A percentile compares a stretch with the other conserved stretches of the same genome.
phyloP scores from a whole-genome alignment of 2,888 invertebrate species.

The Theretra japonica region DNA sequence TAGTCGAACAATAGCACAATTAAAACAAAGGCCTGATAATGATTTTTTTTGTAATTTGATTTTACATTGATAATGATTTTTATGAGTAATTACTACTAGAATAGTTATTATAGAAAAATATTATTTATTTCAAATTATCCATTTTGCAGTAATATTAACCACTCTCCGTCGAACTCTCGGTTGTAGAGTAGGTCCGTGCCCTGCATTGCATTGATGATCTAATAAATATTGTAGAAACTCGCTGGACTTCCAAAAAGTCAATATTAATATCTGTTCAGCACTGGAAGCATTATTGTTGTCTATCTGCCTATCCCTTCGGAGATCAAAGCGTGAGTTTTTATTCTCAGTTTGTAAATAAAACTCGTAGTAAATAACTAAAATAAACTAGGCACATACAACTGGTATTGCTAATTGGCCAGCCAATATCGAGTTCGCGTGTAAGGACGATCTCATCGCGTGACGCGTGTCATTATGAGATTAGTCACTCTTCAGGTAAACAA shows the following conservation, averaged over 20 bases:
- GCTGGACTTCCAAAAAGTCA: too few relatives aligned
- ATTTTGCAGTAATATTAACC: background rate
- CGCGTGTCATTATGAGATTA: background rate
- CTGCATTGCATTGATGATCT: too few relatives aligned
- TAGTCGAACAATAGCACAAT: background rate
- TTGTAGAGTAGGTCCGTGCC: too few relatives aligned
- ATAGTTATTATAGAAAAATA: too few relatives aligned
- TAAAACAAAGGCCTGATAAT: background rate
- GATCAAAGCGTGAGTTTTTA: too few relatives aligned
- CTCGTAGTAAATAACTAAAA: background rate
- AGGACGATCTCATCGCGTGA: conserved; percentile 14
- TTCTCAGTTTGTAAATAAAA: too few relatives aligned
- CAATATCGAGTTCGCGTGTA: conserved; percentile 3
- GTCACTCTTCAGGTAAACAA: background rate
- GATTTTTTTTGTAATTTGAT: background rate
- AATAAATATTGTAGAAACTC: too few relatives aligned
- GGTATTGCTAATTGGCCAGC: conserved; percentile 7
- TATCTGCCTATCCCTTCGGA: too few relatives aligned
- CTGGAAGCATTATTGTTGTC: too few relatives aligned
- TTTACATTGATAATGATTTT: background rate
- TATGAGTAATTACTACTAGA: background rate
- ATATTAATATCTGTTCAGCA: too few relatives aligned
- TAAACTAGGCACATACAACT: conserved; percentile 5
- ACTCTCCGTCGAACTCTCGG: too few relatives aligned
- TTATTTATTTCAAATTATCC: too few relatives aligned